Percentiles rank a stretch among this genome's conserved stretches.
These are phyloP conservation scores for Ephialtes manifestator DNA, from an alignment of 2,888 invertebrate genomes.

Conservation along the genomic window DNA sequence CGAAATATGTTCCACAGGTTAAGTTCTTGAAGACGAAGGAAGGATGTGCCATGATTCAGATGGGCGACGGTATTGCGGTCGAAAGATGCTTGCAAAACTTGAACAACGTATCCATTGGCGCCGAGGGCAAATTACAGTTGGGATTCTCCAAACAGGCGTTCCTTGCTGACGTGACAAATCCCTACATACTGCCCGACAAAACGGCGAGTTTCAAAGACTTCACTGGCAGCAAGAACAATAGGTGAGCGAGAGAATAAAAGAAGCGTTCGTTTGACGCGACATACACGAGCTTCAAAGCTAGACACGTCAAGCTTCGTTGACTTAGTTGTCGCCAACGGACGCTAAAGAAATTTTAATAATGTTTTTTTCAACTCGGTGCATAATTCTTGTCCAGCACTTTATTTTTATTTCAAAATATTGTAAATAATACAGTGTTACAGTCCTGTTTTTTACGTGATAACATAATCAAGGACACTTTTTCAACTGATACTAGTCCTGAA, in stretches of 20 bases:
- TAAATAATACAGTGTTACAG: too few species aligned
- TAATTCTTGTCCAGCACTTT: too few species aligned
- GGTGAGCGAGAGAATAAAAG: slow-evolving; percentile 72
- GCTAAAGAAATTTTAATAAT: too few species aligned
- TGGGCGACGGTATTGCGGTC: slow-evolving; percentile 98
- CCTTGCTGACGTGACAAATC: slow-evolving; percentile 98
- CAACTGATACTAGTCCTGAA: too few species aligned
- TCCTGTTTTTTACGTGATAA: too few species aligned
- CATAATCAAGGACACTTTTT: too few species aligned
- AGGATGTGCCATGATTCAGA: slow-evolving; percentile 99
- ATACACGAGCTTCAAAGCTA: background rate
- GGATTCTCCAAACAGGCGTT: slow-evolving; percentile 97
- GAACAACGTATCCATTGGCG: slow-evolving; percentile 96
- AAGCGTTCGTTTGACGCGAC: background rate
- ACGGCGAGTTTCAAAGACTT: slow-evolving; percentile 99
- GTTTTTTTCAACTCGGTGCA: too few species aligned
- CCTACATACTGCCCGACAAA: slow-evolving; percentile 98
- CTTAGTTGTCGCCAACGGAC: background rate
- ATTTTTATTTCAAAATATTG: too few species aligned
- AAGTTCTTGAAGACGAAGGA: slow-evolving; percentile 99
- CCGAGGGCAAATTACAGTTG: slow-evolving; percentile 90
- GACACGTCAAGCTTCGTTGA: background rate
- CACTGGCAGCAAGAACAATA: slow-evolving; percentile 98
- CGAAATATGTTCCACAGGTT: slow-evolving; percentile 85
- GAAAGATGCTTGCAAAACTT: slow-evolving; percentile 98